phyloP scores from a whole-genome alignment of 1,140 invertebrate genomes.

The Drosophila equinoxialis region DNA sequence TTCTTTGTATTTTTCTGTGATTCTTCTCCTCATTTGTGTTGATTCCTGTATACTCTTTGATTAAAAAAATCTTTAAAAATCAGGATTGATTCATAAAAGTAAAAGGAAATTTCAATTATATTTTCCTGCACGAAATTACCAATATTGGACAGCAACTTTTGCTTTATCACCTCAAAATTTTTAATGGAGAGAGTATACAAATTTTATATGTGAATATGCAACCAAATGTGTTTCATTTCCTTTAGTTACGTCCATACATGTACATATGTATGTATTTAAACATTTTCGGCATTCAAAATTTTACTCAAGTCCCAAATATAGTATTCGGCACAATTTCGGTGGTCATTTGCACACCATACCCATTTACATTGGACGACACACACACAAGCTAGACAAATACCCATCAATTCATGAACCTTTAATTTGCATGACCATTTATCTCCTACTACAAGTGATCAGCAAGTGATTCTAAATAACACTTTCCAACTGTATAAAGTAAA shows the following conservation, averaged over 20 bases:
- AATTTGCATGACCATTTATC: not conserved
- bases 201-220: not conserved
- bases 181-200: conserved; percentile 5
- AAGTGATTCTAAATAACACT: not conserved
- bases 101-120: too few species aligned
- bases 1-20: not conserved
- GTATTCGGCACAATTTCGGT: not conserved
- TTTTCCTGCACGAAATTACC: too few species aligned
- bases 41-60: conserved; percentile 4
- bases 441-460: not conserved
- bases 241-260: not conserved
- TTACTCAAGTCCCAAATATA: not conserved
- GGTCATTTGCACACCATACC: not conserved
- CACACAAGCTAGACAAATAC: not conserved
- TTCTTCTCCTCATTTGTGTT: not conserved
- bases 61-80: not conserved
- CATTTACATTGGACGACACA: not conserved
- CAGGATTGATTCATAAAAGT: too few species aligned
- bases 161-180: too few species aligned
- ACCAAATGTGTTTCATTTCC: not conserved
- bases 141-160: too few species aligned
- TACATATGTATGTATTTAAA: conserved; percentile 15
- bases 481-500: conserved; percentile 53
- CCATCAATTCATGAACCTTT: conserved; percentile 3
- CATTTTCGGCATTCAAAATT: not conserved